Conservation (phyloP, 2,113 vertebrate species). For the Halcyon malimbica region DNA sequence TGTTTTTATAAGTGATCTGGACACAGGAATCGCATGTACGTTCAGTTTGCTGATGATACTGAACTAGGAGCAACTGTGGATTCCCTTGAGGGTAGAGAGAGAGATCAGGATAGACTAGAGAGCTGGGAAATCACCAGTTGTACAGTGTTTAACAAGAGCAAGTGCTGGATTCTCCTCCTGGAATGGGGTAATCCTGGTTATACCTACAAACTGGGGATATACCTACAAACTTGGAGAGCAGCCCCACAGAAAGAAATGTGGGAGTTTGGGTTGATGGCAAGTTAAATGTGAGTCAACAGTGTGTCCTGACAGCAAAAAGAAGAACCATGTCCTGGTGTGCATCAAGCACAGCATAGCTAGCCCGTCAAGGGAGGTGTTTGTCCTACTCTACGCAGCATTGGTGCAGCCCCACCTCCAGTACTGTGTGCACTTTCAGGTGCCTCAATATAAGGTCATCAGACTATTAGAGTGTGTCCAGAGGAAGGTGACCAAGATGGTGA, state of each 20-base stretch:
- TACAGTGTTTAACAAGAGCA: not conserved
- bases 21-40: not conserved
- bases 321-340: not conserved
- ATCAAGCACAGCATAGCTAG: not conserved
- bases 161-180: not conserved
- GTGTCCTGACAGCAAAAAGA: not conserved
- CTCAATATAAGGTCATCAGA: too few species aligned
- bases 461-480: too few species aligned
- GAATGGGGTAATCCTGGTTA: not conserved
- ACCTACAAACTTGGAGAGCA: not conserved
- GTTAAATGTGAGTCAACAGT: not conserved
- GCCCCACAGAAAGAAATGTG: not conserved
- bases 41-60: not conserved
- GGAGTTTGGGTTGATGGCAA: rapidly evolving
- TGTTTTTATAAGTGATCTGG: not conserved
- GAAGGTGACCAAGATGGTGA: too few species aligned
- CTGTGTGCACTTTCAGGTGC: too few species aligned
- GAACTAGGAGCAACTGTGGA: not conserved
- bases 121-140: not conserved
- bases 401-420: too few species aligned
- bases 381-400: too few species aligned
- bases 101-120: not conserved
- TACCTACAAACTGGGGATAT: not conserved
- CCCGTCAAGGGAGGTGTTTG: not conserved
- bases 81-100: not conserved